Conservation (phyloP, 1,140 invertebrate species). For the Caenorhabditis brenneri region DNA sequence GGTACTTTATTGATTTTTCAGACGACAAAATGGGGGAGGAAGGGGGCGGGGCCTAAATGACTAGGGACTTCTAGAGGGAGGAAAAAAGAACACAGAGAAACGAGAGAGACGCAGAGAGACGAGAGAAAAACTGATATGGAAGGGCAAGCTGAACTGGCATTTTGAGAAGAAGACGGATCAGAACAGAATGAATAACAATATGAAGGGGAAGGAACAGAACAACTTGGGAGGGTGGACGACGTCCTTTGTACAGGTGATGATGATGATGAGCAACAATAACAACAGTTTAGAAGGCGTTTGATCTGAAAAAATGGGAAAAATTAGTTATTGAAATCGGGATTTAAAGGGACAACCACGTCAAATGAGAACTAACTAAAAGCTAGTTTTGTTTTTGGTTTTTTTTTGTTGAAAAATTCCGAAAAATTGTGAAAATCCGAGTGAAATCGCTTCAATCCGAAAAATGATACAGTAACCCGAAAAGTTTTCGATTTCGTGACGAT, state of each 20-base stretch:
- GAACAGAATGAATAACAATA: not conserved
- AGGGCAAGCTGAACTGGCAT: constrained; percentile 26
- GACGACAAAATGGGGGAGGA: not conserved
- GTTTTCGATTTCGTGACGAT: too few species aligned
- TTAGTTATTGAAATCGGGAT: not conserved
- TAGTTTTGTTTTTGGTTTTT: too few species aligned
- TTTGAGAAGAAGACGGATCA: not conserved
- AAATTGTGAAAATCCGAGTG: too few species aligned
- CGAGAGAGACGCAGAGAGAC: not conserved
- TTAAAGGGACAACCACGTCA: not conserved
- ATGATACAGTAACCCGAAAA: too few species aligned
- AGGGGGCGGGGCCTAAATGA: not conserved
- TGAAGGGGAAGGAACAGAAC: not conserved
- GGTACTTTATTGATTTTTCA: too few species aligned
- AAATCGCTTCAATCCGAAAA: too few species aligned
- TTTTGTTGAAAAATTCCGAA: too few species aligned
- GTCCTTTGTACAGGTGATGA: not conserved
- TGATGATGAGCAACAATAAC: not conserved
- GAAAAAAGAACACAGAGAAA: not conserved
- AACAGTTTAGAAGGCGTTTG: not conserved
- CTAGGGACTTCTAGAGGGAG: not conserved
- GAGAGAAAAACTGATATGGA: constrained; percentile 33
- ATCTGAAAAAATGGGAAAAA: not conserved
- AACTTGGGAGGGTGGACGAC: not conserved
- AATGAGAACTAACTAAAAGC: not conserved